Base-by-base conservation (phyloP, 2,113 vertebrate species). In the Tetraodon nigroviridis region DNA sequence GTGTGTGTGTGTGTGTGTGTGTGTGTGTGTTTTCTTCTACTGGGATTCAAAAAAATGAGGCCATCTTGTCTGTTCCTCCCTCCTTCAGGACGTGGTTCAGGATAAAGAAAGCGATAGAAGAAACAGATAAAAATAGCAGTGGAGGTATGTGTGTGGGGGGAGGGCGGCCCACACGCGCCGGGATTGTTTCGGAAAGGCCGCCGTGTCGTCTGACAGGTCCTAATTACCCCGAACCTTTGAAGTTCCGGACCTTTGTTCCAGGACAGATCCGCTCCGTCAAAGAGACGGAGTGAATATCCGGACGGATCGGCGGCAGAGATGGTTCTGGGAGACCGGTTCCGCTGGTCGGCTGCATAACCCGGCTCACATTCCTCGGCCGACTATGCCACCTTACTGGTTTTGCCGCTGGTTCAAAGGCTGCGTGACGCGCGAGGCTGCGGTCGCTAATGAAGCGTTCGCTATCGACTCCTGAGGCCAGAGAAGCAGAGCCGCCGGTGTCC, bases 151-250 rank as follows among this genome's bases (percentile, higher is more conserved):
- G 41, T 24, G 4, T 27, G 15, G 44, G 22, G 18, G 11, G 21
- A 15, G 15, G 4, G 1, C 22, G n/a, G 27, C 46, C 19, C 19
- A 60, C 32, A 48, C 19, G 55, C 55, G 16, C 50, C 42, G 59
- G 22, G 21, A 32, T 53, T 58, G 29, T 20, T 18, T 11, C 45
- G 48, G 22, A 24, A n/a, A 40, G 29, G 46, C 55, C 64, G n/a
- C 50, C 17, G 18, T 32, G 27, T 57, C 55, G 61, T 50, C 51
- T 55, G 56, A 63, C 60, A 20, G 49, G 60, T 69, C 42, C 27
- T 58, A 44, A 62, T 72, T 27, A 22, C 18, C 48, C 14, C 0
- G 13, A n/a, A 51, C 59, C 48, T 55, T 50, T 75, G 46, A 64
- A 55, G 21, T 56, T 45, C 10, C 5, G 55, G 49, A 51, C 41